Conservation (phyloP, 2,797 vertebrate genomes). For the Glossophaga mutica region DNA sequence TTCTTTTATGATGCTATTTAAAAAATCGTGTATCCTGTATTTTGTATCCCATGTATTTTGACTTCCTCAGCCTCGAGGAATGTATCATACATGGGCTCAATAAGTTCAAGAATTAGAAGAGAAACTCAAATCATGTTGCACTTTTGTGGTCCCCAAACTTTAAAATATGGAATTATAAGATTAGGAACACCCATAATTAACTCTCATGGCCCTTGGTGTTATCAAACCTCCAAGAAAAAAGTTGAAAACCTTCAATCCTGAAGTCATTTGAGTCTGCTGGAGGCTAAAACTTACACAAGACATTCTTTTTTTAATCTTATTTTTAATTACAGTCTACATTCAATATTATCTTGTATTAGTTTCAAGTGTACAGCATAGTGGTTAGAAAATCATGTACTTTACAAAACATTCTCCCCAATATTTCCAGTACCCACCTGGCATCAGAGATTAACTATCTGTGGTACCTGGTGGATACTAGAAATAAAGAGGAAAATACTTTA, state of each 20-base stretch:
- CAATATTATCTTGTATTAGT: neutral
- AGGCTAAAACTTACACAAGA: neutral
- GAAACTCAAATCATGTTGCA: neutral
- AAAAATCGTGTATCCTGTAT: neutral
- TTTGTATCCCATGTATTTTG: neutral
- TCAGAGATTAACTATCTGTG: neutral
- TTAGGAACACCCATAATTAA: neutral
- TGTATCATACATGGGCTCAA: neutral
- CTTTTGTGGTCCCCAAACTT: neutral
- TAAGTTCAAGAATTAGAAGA: neutral
- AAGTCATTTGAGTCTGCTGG: neutral
- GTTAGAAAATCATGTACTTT: neutral
- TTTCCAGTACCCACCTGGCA: neutral
- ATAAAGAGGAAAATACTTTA: neutral
- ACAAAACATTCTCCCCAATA: neutral
- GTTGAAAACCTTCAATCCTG: neutral
- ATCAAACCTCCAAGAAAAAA: neutral
- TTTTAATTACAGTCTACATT: neutral
- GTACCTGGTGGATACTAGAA: neutral
- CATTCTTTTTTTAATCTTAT: neutral
- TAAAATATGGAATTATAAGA: neutral
- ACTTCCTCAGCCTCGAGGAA: neutral
- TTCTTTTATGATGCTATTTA: neutral
- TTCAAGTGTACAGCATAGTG: neutral
- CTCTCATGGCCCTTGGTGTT: neutral